These are phyloP conservation scores for Plumapathes pennacea DNA, from an alignment of 92 coral and sea anemone genomes.

Conservation along the genomic window DNA sequence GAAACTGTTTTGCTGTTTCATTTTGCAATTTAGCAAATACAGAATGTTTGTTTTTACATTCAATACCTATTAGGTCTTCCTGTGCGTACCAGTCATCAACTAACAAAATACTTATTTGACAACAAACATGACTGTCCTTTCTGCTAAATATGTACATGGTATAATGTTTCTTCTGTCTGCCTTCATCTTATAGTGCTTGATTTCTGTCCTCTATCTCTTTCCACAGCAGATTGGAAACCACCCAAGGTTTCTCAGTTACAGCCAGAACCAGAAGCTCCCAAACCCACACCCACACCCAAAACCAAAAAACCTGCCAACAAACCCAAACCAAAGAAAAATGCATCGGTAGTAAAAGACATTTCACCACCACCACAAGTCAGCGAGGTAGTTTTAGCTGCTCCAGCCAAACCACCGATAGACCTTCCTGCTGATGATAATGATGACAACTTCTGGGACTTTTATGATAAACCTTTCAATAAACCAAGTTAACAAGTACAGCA, in stretches of 20 bases:
- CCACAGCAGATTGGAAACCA: slow-evolving; percentile 63
- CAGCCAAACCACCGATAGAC: slow-evolving; percentile 7
- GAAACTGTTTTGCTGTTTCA: too few relatives aligned
- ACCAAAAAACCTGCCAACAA: slow-evolving; percentile 27
- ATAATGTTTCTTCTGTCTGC: background rate
- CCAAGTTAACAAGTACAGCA: too few relatives aligned
- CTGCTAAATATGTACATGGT: background rate
- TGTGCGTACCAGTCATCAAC: too few relatives aligned
- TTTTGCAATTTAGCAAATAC: too few relatives aligned
- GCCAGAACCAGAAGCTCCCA: slow-evolving; percentile 21
- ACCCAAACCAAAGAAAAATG: slow-evolving; percentile 68
- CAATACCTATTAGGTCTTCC: too few relatives aligned
- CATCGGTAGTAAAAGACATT: too few relatives aligned
- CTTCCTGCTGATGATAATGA: slow-evolving; percentile 39
- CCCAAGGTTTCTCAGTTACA: too few relatives aligned
- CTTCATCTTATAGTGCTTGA: background rate
- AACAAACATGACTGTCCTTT: too few relatives aligned
- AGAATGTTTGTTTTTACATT: too few relatives aligned
- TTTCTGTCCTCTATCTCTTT: background rate
- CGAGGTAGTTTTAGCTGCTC: slow-evolving; percentile 19
- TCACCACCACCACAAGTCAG: slow-evolving; percentile 28
- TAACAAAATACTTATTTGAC: too few relatives aligned
- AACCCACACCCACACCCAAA: slow-evolving; percentile 21
- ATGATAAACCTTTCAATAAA: slow-evolving; percentile 83
- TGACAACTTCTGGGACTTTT: slow-evolving; percentile 94